A percentile compares a stretch with the other conserved stretches of the same genome.
These are phyloP conservation scores for Salpingus planirostris DNA, from an alignment of 2,888 invertebrate genomes.

Conservation along the genomic window DNA sequence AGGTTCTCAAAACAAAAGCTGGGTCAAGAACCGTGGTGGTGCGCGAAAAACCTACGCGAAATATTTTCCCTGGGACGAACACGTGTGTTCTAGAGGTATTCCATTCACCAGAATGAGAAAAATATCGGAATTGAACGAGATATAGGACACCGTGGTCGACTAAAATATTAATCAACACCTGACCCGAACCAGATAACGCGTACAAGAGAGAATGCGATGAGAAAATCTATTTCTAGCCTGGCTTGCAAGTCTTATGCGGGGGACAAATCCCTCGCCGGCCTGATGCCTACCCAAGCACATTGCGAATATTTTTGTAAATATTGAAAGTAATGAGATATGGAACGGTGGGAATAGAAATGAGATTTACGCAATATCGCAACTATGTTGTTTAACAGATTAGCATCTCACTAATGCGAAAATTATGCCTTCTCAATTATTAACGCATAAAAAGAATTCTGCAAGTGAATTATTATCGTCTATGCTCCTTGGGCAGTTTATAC, in stretches of 20 bases:
- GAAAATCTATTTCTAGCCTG: constrained; percentile 20
- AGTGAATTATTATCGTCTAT: too few relatives aligned
- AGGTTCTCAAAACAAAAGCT: constrained; percentile 33
- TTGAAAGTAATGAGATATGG: constrained; percentile 17
- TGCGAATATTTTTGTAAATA: constrained; percentile 19
- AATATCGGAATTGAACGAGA: too few relatives aligned
- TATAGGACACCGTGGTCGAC: too few relatives aligned
- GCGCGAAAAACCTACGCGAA: constrained; percentile 22
- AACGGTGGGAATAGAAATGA: too few relatives aligned
- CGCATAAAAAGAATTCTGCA: too few relatives aligned
- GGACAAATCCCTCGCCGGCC: too few relatives aligned
- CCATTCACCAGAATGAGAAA: constrained; percentile 21
- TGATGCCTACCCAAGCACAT: constrained; percentile 11
- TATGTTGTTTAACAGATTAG: too few relatives aligned
- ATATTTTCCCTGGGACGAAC: constrained; percentile 15
- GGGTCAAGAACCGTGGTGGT: constrained; percentile 34
- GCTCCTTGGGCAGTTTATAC: too few relatives aligned
- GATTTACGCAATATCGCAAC: too few relatives aligned
- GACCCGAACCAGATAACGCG: constrained; percentile 22
- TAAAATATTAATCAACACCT: constrained; percentile 23
- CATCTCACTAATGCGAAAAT: too few relatives aligned
- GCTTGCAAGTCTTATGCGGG: constrained; percentile 11
- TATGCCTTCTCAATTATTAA: too few relatives aligned
- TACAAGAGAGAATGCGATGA: constrained; percentile 27
- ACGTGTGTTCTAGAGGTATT: constrained; percentile 7